These are phyloP conservation scores for Helicolenus hilgendorfi DNA, from an alignment of 2,797 vertebrate species.

Conservation along the genomic window DNA sequence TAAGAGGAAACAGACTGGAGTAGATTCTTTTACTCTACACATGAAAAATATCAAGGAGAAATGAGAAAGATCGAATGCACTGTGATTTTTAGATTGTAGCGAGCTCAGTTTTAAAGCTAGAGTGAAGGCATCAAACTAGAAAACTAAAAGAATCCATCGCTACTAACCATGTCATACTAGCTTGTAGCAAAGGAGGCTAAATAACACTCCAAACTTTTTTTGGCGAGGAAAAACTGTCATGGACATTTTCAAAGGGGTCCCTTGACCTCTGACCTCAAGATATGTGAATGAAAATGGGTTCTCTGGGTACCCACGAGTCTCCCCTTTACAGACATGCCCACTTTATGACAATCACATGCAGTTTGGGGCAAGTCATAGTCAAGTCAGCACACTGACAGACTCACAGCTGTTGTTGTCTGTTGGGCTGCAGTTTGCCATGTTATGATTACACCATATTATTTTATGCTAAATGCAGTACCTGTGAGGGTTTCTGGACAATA, in stretches of 20 bases:
- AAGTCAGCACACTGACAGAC: not conserved
- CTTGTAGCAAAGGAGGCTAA: not conserved
- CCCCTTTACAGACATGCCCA: not conserved
- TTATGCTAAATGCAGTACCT: too few species aligned
- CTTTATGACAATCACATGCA: not conserved
- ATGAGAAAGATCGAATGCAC: not conserved
- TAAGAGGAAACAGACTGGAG: not conserved
- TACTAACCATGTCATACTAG: not conserved
- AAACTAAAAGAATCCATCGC: fast-evolving
- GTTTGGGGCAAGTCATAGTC: not conserved
- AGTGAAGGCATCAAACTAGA: not conserved
- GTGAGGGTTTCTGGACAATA: too few species aligned
- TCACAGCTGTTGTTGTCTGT: too few species aligned
- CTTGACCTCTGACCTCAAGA: not conserved
- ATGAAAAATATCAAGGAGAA: constrained; percentile 10
- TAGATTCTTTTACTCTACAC: not conserved
- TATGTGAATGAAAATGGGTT: not conserved
- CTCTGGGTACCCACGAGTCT: not conserved
- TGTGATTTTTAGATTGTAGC: not conserved
- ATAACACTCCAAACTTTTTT: too few species aligned
- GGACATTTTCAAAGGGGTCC: too few species aligned
- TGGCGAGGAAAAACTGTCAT: too few species aligned
- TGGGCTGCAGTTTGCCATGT: too few species aligned
- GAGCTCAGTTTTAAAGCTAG: too few species aligned
- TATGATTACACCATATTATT: too few species aligned